These are phyloP conservation scores for Aurelia coerulea DNA, from an alignment of 30 jellyfish, hydroid and myxozoan genomes.

Conservation along the genomic window DNA sequence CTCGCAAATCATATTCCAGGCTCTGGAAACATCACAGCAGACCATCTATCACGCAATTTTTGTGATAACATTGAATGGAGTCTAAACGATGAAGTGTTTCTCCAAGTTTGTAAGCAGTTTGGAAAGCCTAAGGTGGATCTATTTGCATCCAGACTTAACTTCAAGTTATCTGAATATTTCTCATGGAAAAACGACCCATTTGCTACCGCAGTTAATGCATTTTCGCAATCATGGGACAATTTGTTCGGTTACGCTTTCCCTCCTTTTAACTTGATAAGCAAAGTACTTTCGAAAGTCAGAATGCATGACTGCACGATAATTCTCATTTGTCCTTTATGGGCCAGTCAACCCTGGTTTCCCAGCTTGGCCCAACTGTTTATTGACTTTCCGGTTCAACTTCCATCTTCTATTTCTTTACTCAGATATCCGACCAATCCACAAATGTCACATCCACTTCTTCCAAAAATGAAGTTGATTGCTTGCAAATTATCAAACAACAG, in stretches of 20 bases:
- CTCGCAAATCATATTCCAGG: slow-evolving; percentile 47
- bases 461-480: slow-evolving; percentile 6
- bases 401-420: neutral
- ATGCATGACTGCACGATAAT: slow-evolving; percentile 3
- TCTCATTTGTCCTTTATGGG: slow-evolving; percentile 42
- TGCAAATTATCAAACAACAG: slow-evolving; percentile 29
- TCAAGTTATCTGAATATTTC: no score
- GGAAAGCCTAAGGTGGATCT: slow-evolving; percentile 33
- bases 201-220: neutral
- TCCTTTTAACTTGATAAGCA: slow-evolving; percentile 48
- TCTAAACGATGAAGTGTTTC: slow-evolving; percentile 3
- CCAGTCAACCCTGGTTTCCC: slow-evolving; percentile 54
- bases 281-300: slow-evolving; percentile 2
- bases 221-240: slow-evolving; percentile 15
- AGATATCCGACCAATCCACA: slow-evolving; percentile 16
- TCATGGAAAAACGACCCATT: no score
- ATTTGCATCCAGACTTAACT: neutral
- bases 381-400: neutral
- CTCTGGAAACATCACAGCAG: slow-evolving; percentile 8
- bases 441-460: slow-evolving; percentile 34
- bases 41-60: slow-evolving; percentile 30
- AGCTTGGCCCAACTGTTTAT: neutral
- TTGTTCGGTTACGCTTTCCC: slow-evolving; percentile 43
- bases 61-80: slow-evolving; percentile 47
- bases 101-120: neutral